phyloP scores from a whole-genome alignment of 2,797 vertebrate genomes.

The Lithobates pipiens region DNA sequence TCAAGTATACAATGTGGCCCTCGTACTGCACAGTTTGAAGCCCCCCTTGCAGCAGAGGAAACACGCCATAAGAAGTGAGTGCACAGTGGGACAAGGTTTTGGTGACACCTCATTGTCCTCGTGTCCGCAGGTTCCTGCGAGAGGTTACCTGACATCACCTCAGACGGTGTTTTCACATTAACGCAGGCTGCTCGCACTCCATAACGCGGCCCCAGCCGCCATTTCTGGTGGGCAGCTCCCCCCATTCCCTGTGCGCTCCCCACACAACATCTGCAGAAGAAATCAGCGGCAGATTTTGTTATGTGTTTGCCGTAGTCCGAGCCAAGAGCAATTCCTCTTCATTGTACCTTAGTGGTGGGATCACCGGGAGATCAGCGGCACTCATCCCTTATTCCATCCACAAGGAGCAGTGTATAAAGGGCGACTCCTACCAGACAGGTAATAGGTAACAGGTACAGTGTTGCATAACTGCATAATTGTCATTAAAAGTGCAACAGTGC shows the following conservation, averaged over 20 bases:
- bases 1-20: no score
- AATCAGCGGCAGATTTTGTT: conserved; percentile 61
- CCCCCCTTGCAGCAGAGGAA: background rate
- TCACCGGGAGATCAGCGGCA: conserved; percentile 27
- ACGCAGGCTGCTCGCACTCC: conserved; percentile 64
- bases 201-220: conserved; percentile 58
- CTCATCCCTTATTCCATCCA: background rate
- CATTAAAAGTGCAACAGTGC: no score
- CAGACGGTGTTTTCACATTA: conserved; percentile 62
- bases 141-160: conserved; percentile 67
- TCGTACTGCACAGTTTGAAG: background rate
- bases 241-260: conserved; percentile 65
- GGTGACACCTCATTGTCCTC: conserved; percentile 58
- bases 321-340: conserved; percentile 54
- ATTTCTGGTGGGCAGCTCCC: conserved; percentile 75
- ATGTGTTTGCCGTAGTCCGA: conserved; percentile 63
- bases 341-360: conserved; percentile 8
- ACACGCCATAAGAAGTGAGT: background rate
- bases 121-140: conserved; percentile 54
- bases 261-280: conserved; percentile 71
- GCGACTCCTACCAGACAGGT: no score
- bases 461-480: no score
- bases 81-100: conserved; percentile 44
- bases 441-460: no score
- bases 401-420: no score